phyloP scores from a whole-genome alignment of 2,113 vertebrate genomes.

The Hippocampus guttulatus region DNA sequence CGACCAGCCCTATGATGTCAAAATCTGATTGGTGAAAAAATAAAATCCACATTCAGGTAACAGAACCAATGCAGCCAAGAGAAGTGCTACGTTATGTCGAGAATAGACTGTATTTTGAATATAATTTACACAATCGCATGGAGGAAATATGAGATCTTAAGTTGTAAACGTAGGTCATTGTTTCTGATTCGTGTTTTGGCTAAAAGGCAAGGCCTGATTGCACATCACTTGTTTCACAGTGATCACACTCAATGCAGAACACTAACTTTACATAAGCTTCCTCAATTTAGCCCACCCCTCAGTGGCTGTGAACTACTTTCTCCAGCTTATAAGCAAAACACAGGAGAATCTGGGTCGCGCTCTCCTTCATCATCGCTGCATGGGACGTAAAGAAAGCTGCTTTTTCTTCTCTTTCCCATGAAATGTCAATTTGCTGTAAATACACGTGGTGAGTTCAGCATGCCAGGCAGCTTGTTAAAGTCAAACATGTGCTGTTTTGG shows the following conservation, averaged over 20 bases:
- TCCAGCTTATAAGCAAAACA: slow-evolving; percentile 29
- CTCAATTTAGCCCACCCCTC: slow-evolving; percentile 14
- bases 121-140: too few species aligned
- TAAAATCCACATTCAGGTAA: too few species aligned
- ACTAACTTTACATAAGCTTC: neutral
- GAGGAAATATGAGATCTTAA: too few species aligned
- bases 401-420: slow-evolving; percentile 43
- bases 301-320: slow-evolving; percentile 32
- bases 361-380: slow-evolving; percentile 36
- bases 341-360: slow-evolving; percentile 43
- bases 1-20: too few species aligned
- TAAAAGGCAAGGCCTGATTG: neutral
- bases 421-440: slow-evolving; percentile 47
- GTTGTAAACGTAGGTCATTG: neutral
- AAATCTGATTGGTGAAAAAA: too few species aligned
- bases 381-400: slow-evolving; percentile 26
- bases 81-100: too few species aligned
- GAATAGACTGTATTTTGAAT: too few species aligned
- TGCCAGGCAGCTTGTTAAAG: slow-evolving; percentile 33
- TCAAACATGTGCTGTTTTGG: slow-evolving; percentile 60
- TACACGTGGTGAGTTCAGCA: slow-evolving; percentile 28
- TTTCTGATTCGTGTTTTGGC: too few species aligned
- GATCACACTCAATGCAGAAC: neutral
- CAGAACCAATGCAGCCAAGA: too few species aligned
- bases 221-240: neutral